These are phyloP conservation scores for Gadopsis marmoratus DNA, from an alignment of 2,797 vertebrate genomes.

Conservation along the genomic window DNA sequence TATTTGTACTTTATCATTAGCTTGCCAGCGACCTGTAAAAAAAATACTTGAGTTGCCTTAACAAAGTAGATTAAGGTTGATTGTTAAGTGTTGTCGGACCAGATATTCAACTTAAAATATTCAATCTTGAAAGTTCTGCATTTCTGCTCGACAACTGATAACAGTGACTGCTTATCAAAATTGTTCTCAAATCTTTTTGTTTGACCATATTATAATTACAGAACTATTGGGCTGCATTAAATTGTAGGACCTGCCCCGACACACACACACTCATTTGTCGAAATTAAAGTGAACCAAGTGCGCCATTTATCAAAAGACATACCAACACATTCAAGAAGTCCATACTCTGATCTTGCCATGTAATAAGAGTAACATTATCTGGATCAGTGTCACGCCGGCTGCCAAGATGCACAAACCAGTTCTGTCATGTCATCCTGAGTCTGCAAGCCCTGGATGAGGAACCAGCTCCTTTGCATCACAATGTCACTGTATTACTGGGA, in stretches of 20 bases:
- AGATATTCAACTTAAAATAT: not conserved
- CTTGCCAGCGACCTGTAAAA: not conserved
- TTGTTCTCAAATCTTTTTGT: not conserved
- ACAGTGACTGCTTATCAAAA: not conserved
- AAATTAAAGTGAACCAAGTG: not conserved
- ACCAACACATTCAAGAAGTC: not conserved
- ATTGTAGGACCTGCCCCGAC: not conserved
- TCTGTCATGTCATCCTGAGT: constrained; percentile 84
- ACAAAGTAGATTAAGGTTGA: not conserved
- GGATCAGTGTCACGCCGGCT: not conserved
- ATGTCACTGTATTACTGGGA: constrained; percentile 20
- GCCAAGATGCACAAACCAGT: constrained; percentile 36
- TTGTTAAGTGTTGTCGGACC: not conserved
- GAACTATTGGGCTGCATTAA: not conserved
- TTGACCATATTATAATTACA: not conserved
- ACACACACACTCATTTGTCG: not conserved
- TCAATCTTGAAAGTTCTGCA: not conserved
- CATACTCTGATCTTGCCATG: not conserved
- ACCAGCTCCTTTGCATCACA: constrained; percentile 57
- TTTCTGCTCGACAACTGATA: not conserved
- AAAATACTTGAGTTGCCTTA: no score
- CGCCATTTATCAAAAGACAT: not conserved
- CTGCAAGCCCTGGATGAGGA: constrained; percentile 56
- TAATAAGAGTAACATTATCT: not conserved
- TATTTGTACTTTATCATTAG: not conserved